These are phyloP conservation scores for Sialis fuliginosa DNA, from an alignment of 2,888 invertebrate species.

Conservation along the genomic window DNA sequence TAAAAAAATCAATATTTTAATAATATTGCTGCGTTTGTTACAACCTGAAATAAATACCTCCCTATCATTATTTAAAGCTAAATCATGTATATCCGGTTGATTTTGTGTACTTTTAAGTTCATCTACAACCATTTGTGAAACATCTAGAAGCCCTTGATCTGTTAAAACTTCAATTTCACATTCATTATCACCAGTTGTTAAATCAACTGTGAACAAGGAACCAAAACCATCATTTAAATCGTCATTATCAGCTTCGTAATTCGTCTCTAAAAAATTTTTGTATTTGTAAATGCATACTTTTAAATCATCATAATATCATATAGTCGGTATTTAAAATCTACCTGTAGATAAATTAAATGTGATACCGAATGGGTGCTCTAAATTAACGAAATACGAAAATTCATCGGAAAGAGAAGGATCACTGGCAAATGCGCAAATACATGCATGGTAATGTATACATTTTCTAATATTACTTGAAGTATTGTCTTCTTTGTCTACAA, in stretches of 20 bases:
- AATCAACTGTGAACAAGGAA: slow-evolving; percentile 8
- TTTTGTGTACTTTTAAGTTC: slow-evolving; percentile 4
- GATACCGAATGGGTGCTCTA: slow-evolving; percentile 20
- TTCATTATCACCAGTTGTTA: slow-evolving; percentile 6
- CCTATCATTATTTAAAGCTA: slow-evolving; percentile 7
- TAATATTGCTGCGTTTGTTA: background rate
- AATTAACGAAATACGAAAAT: slow-evolving; percentile 37
- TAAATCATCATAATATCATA: background rate
- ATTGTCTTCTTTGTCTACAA: background rate
- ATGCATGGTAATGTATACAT: slow-evolving; percentile 55
- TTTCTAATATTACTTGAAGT: slow-evolving; percentile 16
- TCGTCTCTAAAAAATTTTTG: background rate
- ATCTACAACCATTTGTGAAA: slow-evolving; percentile 7
- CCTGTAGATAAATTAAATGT: slow-evolving; percentile 2
- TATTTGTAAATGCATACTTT: background rate
- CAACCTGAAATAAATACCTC: slow-evolving; percentile 6
- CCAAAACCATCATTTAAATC: slow-evolving; percentile 8
- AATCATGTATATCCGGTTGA: slow-evolving; percentile 4
- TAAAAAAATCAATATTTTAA: background rate
- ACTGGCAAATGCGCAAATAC: slow-evolving; percentile 50
- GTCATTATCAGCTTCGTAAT: background rate
- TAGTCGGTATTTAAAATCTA: background rate
- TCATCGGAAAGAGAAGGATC: slow-evolving; percentile 40
- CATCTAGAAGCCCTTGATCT: slow-evolving; percentile 6
- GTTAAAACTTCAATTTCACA: slow-evolving; percentile 10